phyloP scores from a whole-genome alignment of 2,113 vertebrate species.

The Ctenomys sociabilis region DNA sequence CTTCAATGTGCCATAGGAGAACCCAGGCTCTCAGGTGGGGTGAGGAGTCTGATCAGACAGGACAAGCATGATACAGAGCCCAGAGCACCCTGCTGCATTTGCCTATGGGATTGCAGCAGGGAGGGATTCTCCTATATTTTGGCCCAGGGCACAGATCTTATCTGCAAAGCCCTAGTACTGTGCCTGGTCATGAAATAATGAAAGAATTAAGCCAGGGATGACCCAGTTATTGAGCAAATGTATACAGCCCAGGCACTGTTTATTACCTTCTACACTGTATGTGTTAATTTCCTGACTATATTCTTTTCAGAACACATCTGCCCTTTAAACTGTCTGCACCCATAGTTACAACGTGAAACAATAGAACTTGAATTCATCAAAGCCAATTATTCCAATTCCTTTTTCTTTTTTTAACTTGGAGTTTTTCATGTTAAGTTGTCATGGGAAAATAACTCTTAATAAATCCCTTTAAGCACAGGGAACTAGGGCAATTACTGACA shows the following conservation, averaged over 20 bases:
- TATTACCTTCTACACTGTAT: accelerated
- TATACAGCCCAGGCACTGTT: not conserved
- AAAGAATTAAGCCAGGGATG: slow-evolving; percentile 56
- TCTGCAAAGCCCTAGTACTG: slow-evolving; percentile 49
- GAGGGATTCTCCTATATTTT: slow-evolving; percentile 52
- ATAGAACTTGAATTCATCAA: slow-evolving; percentile 67
- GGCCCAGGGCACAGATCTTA: slow-evolving; percentile 62
- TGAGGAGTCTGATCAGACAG: not conserved
- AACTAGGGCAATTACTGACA: slow-evolving; percentile 72
- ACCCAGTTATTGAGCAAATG: slow-evolving; percentile 34
- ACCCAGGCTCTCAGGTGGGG: not conserved
- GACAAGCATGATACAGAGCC: not conserved
- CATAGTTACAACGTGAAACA: not conserved
- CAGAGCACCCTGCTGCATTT: not conserved
- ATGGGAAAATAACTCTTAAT: slow-evolving; percentile 76
- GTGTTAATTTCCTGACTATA: not conserved
- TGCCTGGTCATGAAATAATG: slow-evolving; percentile 53
- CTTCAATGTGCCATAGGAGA: not conserved
- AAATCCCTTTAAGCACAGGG: slow-evolving; percentile 68
- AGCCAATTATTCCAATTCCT: slow-evolving; percentile 62
- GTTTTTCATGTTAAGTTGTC: slow-evolving; percentile 71
- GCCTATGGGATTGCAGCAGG: not conserved
- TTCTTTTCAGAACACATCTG: slow-evolving; percentile 31
- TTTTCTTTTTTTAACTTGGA: slow-evolving; percentile 44
- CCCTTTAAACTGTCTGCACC: slow-evolving; percentile 41